phyloP scores from a whole-genome alignment of 2,797 vertebrate species.

The Myoxocephalus aenaeus region DNA sequence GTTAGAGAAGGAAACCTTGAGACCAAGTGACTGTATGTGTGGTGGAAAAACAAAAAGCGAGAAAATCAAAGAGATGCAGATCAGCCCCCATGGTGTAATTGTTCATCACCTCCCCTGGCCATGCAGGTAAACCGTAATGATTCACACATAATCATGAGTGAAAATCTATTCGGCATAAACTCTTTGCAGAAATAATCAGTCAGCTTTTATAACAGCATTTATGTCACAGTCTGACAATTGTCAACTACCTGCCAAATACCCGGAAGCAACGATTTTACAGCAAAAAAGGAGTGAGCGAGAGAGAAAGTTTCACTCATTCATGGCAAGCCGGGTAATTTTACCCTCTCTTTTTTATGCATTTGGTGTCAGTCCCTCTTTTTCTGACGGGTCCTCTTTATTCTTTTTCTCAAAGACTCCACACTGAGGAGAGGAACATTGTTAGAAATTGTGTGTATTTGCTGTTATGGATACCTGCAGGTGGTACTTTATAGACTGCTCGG shows the following conservation, averaged over 20 bases:
- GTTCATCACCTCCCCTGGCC: constrained; percentile 57
- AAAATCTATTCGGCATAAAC: constrained; percentile 14
- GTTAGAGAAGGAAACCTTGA: constrained; percentile 32
- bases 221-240: constrained; percentile 37
- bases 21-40: constrained; percentile 32
- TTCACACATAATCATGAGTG: constrained; percentile 63
- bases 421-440: constrained; percentile 94
- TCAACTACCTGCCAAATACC: constrained; percentile 33
- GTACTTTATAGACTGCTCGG: not conserved
- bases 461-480: constrained; percentile 18
- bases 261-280: constrained; percentile 62
- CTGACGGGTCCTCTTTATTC: constrained; percentile 93
- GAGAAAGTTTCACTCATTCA: constrained; percentile 54
- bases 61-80: constrained; percentile 47
- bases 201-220: constrained; percentile 28
- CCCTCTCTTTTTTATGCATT: constrained; percentile 89
- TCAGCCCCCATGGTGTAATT: constrained; percentile 22
- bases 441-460: constrained; percentile 70
- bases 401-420: constrained; percentile 98
- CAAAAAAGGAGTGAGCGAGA: constrained; percentile 50
- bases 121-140: constrained; percentile 66
- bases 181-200: constrained; percentile 27
- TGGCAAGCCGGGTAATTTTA: constrained; percentile 67
- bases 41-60: constrained; percentile 36
- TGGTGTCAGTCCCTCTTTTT: constrained; percentile 98